Evolutionary conservation across 2,113 vertebrate species (phyloP).

Genomic region (Meriones unguiculatus): DNA sequence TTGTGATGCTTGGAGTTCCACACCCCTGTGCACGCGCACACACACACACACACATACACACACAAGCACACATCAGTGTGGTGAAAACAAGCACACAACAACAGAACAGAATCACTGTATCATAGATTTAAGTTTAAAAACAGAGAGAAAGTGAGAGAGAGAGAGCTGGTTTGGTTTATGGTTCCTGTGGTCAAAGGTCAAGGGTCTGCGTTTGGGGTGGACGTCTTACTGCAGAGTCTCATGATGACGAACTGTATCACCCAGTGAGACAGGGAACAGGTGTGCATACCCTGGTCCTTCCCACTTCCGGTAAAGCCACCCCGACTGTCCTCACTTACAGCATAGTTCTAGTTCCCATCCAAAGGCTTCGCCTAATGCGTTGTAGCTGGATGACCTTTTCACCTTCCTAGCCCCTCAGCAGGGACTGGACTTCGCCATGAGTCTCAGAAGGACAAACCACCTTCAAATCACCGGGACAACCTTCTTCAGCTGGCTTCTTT

Average conservation of each 20-base stretch:
- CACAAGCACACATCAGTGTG: neutral
- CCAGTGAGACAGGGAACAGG: too few relatives aligned
- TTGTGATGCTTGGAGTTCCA: neutral
- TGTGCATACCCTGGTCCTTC: neutral
- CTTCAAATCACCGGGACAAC: neutral
- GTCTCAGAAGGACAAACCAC: neutral
- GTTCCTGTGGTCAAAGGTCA: neutral
- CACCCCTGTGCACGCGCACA: too few relatives aligned
- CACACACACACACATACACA: too few relatives aligned
- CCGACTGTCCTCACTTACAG: neutral
- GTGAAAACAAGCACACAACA: neutral
- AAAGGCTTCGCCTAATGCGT: neutral
- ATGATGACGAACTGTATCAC: neutral
- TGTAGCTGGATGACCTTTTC: neutral
- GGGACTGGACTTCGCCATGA: neutral
- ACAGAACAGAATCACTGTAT: neutral
- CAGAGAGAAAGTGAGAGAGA: too few relatives aligned
- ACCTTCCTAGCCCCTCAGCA: neutral
- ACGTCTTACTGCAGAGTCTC: neutral
- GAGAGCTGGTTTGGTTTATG: neutral
- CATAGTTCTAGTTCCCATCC: neutral
- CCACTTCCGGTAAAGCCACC: neutral
- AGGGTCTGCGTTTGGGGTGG: neutral
- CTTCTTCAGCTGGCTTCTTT: neutral
- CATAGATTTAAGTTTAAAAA: neutral